Conservation (phyloP, 2,113 vertebrate genomes). For the Columbina picui region DNA sequence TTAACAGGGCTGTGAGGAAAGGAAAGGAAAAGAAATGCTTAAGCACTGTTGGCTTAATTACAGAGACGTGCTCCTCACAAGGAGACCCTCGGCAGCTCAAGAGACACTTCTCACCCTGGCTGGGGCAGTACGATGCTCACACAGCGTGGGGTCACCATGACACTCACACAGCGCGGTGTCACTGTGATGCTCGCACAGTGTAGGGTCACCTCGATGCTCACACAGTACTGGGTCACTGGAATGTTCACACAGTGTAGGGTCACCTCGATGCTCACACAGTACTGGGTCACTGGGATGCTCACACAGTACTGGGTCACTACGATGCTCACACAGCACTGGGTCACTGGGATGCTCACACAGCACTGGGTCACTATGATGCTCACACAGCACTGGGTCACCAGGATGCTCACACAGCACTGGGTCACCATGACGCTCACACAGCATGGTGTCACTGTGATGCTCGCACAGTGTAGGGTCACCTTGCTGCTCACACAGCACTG, state of each 20-base stretch:
- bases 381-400: rapidly evolving
- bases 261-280: neutral
- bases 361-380: rapidly evolving
- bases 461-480: too few relatives aligned
- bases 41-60: constrained; percentile 16
- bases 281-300: rapidly evolving
- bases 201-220: rapidly evolving
- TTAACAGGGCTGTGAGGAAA: neutral
- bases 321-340: too few relatives aligned
- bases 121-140: rapidly evolving
- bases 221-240: rapidly evolving
- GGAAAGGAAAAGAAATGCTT: neutral
- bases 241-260: too few relatives aligned
- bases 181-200: neutral
- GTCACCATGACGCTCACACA: too few relatives aligned
- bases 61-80: neutral
- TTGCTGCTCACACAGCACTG: rapidly evolving
- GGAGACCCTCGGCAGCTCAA: neutral
- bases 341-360: neutral
- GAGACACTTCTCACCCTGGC: neutral
- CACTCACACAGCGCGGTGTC: too few relatives aligned
- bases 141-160: too few relatives aligned
- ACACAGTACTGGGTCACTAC: rapidly evolving
- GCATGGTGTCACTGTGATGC: too few relatives aligned
- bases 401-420: too few relatives aligned